Base-by-base conservation (phyloP, 2,888 invertebrate genomes). In the Eupithecia tripunctaria region DNA sequence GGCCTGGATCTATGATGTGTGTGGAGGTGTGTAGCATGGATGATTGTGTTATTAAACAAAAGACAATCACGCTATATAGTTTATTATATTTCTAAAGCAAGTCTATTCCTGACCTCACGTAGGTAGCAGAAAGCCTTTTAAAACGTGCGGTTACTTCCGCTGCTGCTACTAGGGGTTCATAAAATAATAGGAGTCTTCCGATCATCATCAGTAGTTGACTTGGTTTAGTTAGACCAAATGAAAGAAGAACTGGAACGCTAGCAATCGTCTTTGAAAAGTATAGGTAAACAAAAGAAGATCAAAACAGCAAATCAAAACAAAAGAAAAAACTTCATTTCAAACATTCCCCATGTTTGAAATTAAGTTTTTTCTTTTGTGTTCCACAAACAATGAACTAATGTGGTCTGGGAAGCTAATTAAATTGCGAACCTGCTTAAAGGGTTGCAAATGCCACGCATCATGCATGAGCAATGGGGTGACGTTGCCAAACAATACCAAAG, bases 141-240 rank as follows among this genome's bases (percentile, higher is more conserved):
- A n/a, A 47, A 47, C n/a, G 8, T 47, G 47, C 47, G 47, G 47
- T 47, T 21, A 51, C 47, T 51, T 51, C 47, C 47, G 47, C 47
- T 51, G 47, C 47, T 51, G 10, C 47, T 51, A 21, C n/a, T 21
- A 51, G 47, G 21, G 3, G 2, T 21, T 51, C 21, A 51, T 51
- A 21, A 51, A 43, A 43, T 43, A 43, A 43, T 43, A 43, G 6
- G 47, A n/a, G 47, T 51, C 47, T 51, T 10, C 47, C n/a, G n/a
- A n/a, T 21, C 10, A 21, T 21, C 10, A 51, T 51, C 3, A 1
- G 4, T 51, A 51, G 47, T 10, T 10, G 10, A 51, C 2, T n/a
- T 47, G 47, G 18, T 47, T n/a, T 43, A 14, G 41, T 41, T 43
- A n/a, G 10, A 10, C 10, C 21, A 51, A n/a, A 21, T 15, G 5